Base-by-base conservation (phyloP, 1,140 invertebrate genomes). In the Dolichoris vasculosae region DNA sequence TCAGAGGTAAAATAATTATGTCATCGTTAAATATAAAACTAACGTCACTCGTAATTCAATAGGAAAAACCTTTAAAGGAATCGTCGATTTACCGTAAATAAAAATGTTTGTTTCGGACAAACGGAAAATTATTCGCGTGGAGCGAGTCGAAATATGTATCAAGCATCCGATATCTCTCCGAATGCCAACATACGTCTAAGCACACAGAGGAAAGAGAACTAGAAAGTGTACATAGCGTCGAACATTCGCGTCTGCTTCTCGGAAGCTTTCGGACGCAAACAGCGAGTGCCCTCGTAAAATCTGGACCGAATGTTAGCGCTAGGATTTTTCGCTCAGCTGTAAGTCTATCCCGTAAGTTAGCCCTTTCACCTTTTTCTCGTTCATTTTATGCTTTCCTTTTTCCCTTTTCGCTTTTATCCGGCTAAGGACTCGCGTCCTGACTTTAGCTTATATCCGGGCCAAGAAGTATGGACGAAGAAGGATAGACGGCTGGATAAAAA, bases 231-330 rank as follows among this genome's bases (percentile, higher is more conserved):
- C 4, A 17, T 32, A 76, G 7, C 48, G 46, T n/a, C 20, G 73
- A 30, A 76, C 26, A 64, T 38, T 43, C 26, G 35, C 38, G 26
- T 38, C 26, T 43, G n/a, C 17, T 32, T 38, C 35, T 35, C 46
- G n/a, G 69, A 43, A 43, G 46, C 69, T 79, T 43, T 78, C 46
- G 48, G 23, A 55, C 0, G 2, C 35, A 23, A 35, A n/a, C 32
- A 30, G 48, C 26, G 30, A 67, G 38, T n/a, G 59, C n/a, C 38
- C 73, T 83, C 82, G 73, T 77, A 83, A 83, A 83, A 40, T 77
- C 38, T 13, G 17, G 23, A 26, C 73, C 11, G 20, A 43, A 64
- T 55, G 55, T 64, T n/a, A 64, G 46, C 32, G 23, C 20, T 23
- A 4, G 40, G 38, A 3, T 46, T 35, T 51, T 13, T 32, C 30